Percentiles rank a stretch among this genome's conserved stretches.
These are phyloP conservation scores for Choristoneura rosaceana DNA, from an alignment of 2,888 invertebrate genomes.

Conservation along the genomic window DNA sequence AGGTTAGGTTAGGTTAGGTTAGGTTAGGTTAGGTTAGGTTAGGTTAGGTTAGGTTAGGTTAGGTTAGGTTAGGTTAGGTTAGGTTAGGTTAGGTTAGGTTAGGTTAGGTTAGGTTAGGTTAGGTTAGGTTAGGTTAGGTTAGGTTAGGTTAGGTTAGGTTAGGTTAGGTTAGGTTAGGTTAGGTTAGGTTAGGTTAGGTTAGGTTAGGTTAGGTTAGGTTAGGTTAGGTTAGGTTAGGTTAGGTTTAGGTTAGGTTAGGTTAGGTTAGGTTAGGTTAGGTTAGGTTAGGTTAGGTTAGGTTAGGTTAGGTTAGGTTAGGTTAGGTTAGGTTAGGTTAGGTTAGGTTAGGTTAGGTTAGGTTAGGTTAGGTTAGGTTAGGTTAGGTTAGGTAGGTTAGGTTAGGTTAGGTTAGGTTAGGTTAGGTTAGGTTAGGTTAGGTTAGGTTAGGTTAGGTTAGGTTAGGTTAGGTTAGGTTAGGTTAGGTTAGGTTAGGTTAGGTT, in stretches of 20 bases:
- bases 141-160: constrained; percentile 49
- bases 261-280: constrained; percentile 45
- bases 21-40: no score
- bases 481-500: constrained; percentile 33
- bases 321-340: constrained; percentile 41
- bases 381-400: no score
- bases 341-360: constrained; percentile 41
- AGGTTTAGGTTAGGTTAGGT: constrained; percentile 47
- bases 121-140: constrained; percentile 47
- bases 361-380: no score
- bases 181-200: constrained; percentile 48
- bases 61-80: no score
- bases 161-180: constrained; percentile 50
- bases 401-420: constrained; percentile 33
- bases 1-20: no score
- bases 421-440: constrained; percentile 32
- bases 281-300: constrained; percentile 39
- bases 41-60: no score
- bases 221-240: constrained; percentile 43
- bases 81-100: constrained; percentile 45
- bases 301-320: constrained; percentile 24
- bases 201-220: constrained; percentile 47
- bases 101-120: constrained; percentile 41
- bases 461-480: constrained; percentile 33
- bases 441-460: constrained; percentile 32